Base-by-base conservation (phyloP, 2,797 vertebrate species). In the Gastrophryne carolinensis region DNA sequence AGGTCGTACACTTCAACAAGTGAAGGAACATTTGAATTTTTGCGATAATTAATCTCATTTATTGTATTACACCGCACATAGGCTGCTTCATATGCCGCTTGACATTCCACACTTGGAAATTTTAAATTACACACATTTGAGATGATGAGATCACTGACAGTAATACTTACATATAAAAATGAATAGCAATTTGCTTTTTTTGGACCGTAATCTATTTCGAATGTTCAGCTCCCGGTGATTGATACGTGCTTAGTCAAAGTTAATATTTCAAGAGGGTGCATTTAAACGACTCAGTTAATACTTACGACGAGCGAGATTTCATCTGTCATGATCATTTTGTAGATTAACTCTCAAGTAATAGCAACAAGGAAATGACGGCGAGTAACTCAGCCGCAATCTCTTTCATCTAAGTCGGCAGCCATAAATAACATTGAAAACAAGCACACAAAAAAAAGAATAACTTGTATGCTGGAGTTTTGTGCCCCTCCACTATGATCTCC, bases 251-350 rank as follows among this genome's bases (percentile, higher is more conserved):
- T 75, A 60, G 73, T 75, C 63, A 68, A 75, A 37, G 63, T 75
- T 75, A 75, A 67, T 75, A 68, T 75, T 75, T 75, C 64, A 75
- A 75, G 53, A 75, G 73, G 73, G 52, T 75, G 44, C 63, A 32
- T 75, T 75, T 75, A 61, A 52, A 58, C 30, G 29, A 26, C 47
- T 52, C 53, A 23, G 47, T 68, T 75, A 75, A 58, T 67, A 75
- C 73, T 68, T 37, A 39, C 15, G n/a, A 67, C n/a, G 56, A 49
- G 39, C 12, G 21, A 67, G 49, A 39, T 52, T 68, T 44, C 21
- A 23, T 75, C 30, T 68, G n/a, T 58, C 41, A 67, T 52, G 29
- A 60, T 60, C 21, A 21, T 32, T 66, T 58, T 67, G 26, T 15
- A 50, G 44, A 52, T n/a, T 49, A 21, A 50, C 27, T 67, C 58